Base-by-base conservation (phyloP, 2,888 invertebrate genomes). In the Nemapogon koenigi region DNA sequence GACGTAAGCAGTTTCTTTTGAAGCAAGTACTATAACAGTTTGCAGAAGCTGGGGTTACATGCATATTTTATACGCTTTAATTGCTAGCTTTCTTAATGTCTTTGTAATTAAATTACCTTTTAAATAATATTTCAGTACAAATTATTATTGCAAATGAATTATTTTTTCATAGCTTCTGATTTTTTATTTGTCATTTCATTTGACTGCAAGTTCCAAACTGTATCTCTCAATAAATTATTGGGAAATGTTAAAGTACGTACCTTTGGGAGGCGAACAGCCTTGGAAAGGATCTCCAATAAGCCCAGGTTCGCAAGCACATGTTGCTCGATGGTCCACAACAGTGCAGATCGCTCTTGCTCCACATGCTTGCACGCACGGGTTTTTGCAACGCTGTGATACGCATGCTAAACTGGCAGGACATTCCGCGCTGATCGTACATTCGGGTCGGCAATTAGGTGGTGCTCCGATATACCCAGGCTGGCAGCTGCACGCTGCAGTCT, bases 311-410 rank as follows among this genome's bases (percentile, higher is more conserved):
- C 88, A 88, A 11, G 82, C 73, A 50, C 88, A 88, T 11, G 82
- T 79, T 1, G 87, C 86, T 16, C 81, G 82, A 54, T 87, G 87
- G 50, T 84, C 84, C 29, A 85, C 79, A 8, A 84, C 84, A 22
- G 71, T 69, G 58, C 86, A 83, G 39, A 81, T 52, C 32, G 87
- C 82, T 40, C 66, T 62, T 39, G 71, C 51, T 32, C 87, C 86
- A 53, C 87, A 88, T 2, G 86, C 84, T 44, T 86, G 86, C 28
- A 82, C 76, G 49, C 89, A 89, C 1, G 88, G 87, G 50, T 87
- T 82, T 44, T 75, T 73, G 57, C 87, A 88, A 49, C 75, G 82
- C 52, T 83, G 82, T 22, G 69, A 70, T 3, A 87, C 78, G 51
- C 89, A 89, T 4, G 88, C 85, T 42, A 81, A 67, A 35, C 83